Percentiles rank a stretch among this genome's conserved stretches.
Conservation (phyloP, 2,888 invertebrate species). For the Blera fallax region DNA sequence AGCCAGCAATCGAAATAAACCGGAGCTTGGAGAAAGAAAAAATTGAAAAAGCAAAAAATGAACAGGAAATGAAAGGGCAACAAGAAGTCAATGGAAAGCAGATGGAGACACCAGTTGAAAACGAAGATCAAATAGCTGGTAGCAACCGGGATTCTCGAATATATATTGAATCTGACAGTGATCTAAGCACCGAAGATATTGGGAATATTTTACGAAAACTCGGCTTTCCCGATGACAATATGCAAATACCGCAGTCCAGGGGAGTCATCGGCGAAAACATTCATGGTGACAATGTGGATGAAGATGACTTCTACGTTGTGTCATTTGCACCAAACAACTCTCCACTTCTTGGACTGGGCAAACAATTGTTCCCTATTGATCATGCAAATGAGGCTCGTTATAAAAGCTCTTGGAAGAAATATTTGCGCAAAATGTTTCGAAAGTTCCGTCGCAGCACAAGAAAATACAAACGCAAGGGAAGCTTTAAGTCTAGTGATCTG, state of each 20-base stretch:
- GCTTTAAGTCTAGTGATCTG: constrained; percentile 43
- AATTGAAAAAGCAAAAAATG: neutral
- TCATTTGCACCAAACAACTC: constrained; percentile 20
- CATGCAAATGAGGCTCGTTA: constrained; percentile 36
- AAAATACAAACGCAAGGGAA: constrained; percentile 47
- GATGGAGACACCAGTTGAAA: constrained; percentile 9
- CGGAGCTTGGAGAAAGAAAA: neutral
- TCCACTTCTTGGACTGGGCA: constrained; percentile 17
- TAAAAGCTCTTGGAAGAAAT: constrained; percentile 41
- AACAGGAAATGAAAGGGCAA: constrained; percentile 45
- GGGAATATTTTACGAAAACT: constrained; percentile 38
- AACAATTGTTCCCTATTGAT: constrained; percentile 28
- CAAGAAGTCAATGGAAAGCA: neutral
- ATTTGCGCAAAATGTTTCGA: constrained; percentile 50
- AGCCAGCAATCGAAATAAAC: neutral
- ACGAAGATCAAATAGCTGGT: neutral
- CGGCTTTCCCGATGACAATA: constrained; percentile 17
- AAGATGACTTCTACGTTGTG: constrained; percentile 45
- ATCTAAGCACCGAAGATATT: constrained; percentile 34
- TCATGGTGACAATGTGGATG: neutral
- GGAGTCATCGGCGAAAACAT: neutral
- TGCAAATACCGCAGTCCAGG: constrained; percentile 18
- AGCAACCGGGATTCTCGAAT: constrained; percentile 41
- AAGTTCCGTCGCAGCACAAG: constrained; percentile 47
- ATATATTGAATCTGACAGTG: constrained; percentile 28